Evolutionary conservation across 2,888 invertebrate genomes (phyloP).

Genomic region (Achlya flavicornis): DNA sequence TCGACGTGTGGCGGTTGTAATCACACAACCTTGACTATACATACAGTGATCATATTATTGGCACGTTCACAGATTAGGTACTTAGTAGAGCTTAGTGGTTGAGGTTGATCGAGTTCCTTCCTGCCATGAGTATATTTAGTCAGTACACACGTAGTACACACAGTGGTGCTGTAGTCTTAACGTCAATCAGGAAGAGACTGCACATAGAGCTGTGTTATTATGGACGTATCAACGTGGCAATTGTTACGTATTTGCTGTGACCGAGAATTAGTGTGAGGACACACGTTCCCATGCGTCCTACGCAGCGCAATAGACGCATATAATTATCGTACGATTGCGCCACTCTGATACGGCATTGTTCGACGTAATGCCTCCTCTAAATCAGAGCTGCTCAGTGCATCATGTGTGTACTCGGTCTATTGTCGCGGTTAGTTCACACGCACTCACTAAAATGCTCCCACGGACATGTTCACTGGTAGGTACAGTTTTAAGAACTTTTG

Average conservation of each 20-base stretch:
- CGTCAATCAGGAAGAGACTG: constrained; percentile 6
- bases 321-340: constrained; percentile 74
- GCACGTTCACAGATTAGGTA: neutral
- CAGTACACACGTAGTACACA: neutral
- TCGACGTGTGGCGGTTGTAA: too few relatives aligned
- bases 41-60: neutral
- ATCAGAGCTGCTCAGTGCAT: constrained; percentile 68
- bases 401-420: constrained; percentile 67
- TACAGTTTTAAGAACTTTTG: constrained; percentile 18
- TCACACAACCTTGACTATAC: too few relatives aligned
- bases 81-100: neutral
- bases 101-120: neutral
- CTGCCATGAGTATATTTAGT: neutral
- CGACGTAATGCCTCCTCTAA: constrained; percentile 75
- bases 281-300: constrained; percentile 75
- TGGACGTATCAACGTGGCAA: constrained; percentile 22
- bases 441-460: constrained; percentile 76
- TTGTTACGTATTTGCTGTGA: constrained; percentile 21
- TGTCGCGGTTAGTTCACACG: constrained; percentile 76
- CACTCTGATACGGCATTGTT: constrained; percentile 72
- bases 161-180: neutral
- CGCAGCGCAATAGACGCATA: constrained; percentile 71
- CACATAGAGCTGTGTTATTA: neutral
- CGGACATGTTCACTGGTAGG: constrained; percentile 44
- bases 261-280: constrained; percentile 24